phyloP scores from a whole-genome alignment of 2,797 vertebrate species.

The Phoeniculus purpureus region DNA sequence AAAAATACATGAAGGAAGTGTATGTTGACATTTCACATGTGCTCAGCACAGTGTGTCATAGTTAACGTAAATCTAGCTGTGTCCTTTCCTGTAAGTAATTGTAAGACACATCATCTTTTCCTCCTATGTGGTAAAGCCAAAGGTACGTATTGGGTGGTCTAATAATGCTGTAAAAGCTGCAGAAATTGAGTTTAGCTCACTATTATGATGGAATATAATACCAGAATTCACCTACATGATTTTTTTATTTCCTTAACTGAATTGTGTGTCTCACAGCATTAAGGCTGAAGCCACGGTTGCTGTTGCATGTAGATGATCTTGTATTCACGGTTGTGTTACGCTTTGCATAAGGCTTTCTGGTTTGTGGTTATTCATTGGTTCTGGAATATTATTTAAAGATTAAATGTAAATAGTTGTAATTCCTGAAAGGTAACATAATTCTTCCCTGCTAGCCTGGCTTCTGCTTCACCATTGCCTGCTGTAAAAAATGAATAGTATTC shows the following conservation, averaged over 20 bases:
- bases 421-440: background rate
- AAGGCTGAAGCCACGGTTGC: background rate
- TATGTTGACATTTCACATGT: background rate
- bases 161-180: background rate
- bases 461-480: background rate
- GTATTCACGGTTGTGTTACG: accelerated
- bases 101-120: background rate
- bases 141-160: background rate
- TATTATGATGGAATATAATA: background rate
- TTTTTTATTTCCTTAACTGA: background rate
- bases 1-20: background rate
- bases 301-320: background rate
- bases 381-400: background rate
- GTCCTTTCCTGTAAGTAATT: background rate
- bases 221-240: background rate
- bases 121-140: background rate
- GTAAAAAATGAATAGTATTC: background rate
- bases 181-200: background rate
- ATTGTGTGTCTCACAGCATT: background rate
- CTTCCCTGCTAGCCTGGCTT: background rate
- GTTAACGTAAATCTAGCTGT: background rate
- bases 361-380: background rate
- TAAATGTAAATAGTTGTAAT: background rate
- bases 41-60: background rate
- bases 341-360: background rate